Evolutionary conservation across 2,797 vertebrate genomes (phyloP), one percentile per base, ranked within the genome.

Genomic region (Aselliscus stoliczkanus): DNA sequence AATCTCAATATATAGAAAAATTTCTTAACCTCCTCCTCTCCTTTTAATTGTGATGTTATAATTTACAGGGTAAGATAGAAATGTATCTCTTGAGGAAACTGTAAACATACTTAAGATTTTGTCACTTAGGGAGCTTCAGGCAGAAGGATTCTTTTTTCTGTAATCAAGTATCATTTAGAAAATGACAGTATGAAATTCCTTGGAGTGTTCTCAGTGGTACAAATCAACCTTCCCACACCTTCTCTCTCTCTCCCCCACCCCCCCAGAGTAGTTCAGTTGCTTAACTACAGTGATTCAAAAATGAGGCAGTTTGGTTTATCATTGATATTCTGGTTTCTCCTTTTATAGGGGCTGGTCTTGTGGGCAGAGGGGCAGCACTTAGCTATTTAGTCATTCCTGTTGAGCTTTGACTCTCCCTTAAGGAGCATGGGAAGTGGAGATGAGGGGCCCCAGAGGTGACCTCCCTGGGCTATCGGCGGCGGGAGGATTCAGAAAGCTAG

Each of bases 31-130:
- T 44, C 42, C 29, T 88, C 13, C 13, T 89, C 58, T 95, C n/a
- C 60, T 97, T 96, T 97, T 90, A 96, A 96, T 97, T 97, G 62
- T 97, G 93, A 92, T 92, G 56, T 87, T 96, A 86, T 92, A 93
- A 94, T 92, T 96, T 93, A 90, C 67, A 92, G 50, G 39, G 64
- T 96, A 82, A 94, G 76, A 94, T 77, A 82, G 72, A 96, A 97
- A 92, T 87, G 2, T 89, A 77, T 96, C 80, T 93, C 88, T 94
- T 6, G n/a, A 88, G 83, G 83, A 94, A 93, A 84, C 25, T 90
- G 56, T 96, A 95, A 96, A 96, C 89, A 96, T 60, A 88, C 70
- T 96, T 96, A 84, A 75, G 54, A 50, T 93, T 96, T 93, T 97
- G 56, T 96, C 90, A 93, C 37, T 90, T 94, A 85, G 1, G 29